phyloP scores from a whole-genome alignment of 2,113 vertebrate species.

The Sturnira hondurensis region DNA sequence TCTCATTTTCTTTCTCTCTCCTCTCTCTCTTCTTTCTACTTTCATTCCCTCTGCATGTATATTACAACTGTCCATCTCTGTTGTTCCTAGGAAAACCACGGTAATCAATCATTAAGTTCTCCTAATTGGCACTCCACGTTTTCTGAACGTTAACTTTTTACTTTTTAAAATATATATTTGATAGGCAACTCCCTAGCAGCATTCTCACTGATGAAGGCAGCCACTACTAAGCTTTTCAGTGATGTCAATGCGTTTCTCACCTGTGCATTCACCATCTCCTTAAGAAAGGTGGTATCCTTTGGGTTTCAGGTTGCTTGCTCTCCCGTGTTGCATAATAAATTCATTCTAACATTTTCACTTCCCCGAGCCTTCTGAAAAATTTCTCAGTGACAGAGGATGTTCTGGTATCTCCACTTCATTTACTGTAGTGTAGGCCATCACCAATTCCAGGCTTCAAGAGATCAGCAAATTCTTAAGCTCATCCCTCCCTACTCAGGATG shows the following conservation, averaged over 20 bases:
- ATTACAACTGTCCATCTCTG: neutral
- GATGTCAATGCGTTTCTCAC: neutral
- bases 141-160: neutral
- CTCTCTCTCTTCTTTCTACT: neutral
- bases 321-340: neutral
- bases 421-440: neutral
- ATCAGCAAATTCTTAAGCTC: neutral
- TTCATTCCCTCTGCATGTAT: neutral
- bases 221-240: neutral
- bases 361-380: neutral
- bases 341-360: neutral
- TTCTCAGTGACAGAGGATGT: neutral
- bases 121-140: neutral
- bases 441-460: neutral
- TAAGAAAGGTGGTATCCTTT: neutral
- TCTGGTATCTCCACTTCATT: neutral
- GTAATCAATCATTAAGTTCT: neutral
- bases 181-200: neutral
- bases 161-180: neutral
- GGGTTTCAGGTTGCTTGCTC: neutral
- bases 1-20: neutral
- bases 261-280: neutral
- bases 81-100: neutral
- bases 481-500: neutral
- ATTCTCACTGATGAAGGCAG: neutral